These are phyloP conservation scores for Tetragnatha montana DNA, from an alignment of 2,888 invertebrate genomes.

Conservation along the genomic window DNA sequence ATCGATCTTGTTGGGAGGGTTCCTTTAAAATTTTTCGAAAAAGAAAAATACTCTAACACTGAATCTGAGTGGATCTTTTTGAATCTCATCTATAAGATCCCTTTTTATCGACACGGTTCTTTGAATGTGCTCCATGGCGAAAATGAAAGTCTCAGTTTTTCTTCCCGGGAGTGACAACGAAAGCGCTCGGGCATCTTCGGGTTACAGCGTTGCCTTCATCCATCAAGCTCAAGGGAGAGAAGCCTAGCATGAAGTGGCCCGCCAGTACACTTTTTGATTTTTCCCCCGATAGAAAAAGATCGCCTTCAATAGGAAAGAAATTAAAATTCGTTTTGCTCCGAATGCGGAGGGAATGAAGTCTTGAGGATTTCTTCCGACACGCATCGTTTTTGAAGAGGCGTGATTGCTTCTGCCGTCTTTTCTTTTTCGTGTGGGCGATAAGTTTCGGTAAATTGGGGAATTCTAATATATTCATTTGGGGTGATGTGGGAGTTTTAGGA, in stretches of 20 bases:
- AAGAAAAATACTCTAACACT: background rate
- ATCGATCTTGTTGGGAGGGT: background rate
- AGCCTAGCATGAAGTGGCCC: conserved; percentile 4
- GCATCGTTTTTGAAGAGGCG: background rate
- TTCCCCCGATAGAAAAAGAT: background rate
- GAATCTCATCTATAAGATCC: background rate
- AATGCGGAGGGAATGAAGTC: background rate
- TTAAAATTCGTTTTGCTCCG: background rate
- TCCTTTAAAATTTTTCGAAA: background rate
- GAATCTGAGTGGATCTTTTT: background rate
- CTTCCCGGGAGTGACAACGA: background rate
- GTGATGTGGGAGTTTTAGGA: no score
- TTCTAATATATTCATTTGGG: no score
- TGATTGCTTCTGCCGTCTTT: background rate
- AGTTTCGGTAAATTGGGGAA: no score
- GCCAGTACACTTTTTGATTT: background rate
- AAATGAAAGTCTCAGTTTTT: conserved; percentile 23
- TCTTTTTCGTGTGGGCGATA: no score
- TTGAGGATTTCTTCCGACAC: background rate
- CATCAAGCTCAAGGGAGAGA: conserved; percentile 27
- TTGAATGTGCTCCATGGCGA: background rate
- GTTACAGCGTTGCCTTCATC: conserved; percentile 18
- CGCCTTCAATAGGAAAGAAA: background rate
- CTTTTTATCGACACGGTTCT: background rate
- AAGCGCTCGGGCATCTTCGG: background rate